phyloP scores from a whole-genome alignment of 2,797 vertebrate species.

The Chaetodon trifasciatus region DNA sequence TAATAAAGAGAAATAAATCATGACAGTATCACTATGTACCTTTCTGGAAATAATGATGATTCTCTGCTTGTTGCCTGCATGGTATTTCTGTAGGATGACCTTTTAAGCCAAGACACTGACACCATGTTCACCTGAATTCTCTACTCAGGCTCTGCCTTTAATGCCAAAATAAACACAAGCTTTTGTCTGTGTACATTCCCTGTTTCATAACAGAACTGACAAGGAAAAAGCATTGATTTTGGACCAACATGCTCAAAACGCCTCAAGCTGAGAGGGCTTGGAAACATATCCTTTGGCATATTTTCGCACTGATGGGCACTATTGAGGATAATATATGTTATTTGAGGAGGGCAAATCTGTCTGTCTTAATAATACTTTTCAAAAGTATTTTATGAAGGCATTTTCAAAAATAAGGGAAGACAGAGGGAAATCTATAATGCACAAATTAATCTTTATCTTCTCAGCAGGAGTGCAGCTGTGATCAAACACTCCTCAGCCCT shows the following conservation, averaged over 20 bases:
- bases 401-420: constrained; percentile 6
- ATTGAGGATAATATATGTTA: background rate
- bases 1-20: background rate
- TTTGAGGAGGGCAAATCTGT: background rate
- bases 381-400: constrained; percentile 1
- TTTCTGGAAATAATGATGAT: constrained; percentile 18
- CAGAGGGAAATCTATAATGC: constrained; percentile 6
- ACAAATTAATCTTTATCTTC: constrained; percentile 15
- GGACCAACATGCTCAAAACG: background rate
- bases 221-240: constrained; percentile 5
- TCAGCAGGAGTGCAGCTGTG: constrained; percentile 2
- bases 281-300: background rate
- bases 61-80: background rate
- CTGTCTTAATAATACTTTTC: constrained; percentile 1
- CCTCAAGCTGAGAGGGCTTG: background rate
- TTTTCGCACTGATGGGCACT: background rate
- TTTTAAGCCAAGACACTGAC: constrained; percentile 40
- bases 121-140: constrained; percentile 29
- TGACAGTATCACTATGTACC: background rate
- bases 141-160: background rate
- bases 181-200: constrained; percentile 4
- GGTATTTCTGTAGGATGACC: constrained; percentile 36
- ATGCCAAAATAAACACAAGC: constrained; percentile 28
- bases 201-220: constrained; percentile 8
- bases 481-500: constrained; percentile 16